Base-by-base conservation (phyloP, 2,113 vertebrate species). In the Passer montanus region DNA sequence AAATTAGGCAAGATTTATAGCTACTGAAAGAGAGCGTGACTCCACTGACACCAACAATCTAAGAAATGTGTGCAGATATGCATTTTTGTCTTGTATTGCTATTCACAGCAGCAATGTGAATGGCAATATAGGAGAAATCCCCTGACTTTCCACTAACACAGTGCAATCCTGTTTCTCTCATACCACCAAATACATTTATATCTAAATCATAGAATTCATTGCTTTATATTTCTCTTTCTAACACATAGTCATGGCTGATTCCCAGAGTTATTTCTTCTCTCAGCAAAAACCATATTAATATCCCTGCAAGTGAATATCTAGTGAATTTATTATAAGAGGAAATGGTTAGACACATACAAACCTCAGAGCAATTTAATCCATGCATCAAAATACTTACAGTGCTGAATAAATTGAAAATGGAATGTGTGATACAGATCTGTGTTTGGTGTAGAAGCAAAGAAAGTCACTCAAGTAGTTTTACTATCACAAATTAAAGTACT, bases 181-280 rank as follows among this genome's bases (percentile, higher is more conserved):
- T 52, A 15, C 31, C 52, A 80, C 33, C 49, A 81, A 80, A 88
- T 39, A 59, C 26, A 52, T 59, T 80, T 89, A 60, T 93, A 68
- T 19, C n/a, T 86, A 81, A 90, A 89, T 78, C 70, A 85, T 19
- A 59, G 22, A 84, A 74, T 68, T 84, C 74, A 82, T 92, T 90
- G 69, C 67, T 46, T 93, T 91, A 43, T 76, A 91, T 95, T 93
- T 93, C 55, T 59, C 37, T 90, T 80, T 66, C 55, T 94, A 88
- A 84, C 63, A 90, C 22, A 67, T 4, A 91, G 70, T 77, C 55
- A 74, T 56, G 50, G 72, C 47, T 60, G 43, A 78, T 86, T 92
- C 75, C 47, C 72, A 87, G 56, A 84, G 67, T 82, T 77, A 72
- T 46, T 77, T 41, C 58, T 85, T 79, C 50, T 50, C 73, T 55